Percentiles rank a stretch among this genome's conserved stretches.
Evolutionary conservation across 2,113 vertebrate genomes (phyloP).

Genomic region (Shinisaurus crocodilurus): DNA sequence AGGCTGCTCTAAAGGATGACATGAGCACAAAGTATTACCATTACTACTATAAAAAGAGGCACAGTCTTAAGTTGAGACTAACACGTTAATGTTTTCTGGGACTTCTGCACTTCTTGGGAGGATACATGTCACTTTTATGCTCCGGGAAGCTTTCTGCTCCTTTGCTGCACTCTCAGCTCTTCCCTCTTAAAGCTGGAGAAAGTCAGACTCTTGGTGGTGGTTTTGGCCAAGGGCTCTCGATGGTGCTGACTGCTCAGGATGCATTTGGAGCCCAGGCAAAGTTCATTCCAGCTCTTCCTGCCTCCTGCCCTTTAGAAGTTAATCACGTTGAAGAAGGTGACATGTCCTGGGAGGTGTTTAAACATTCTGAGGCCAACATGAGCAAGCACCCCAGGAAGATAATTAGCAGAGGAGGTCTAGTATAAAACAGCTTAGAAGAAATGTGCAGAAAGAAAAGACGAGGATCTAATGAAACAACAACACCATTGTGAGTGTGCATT

Average conservation of each 20-base stretch:
- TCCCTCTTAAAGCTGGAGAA: neutral
- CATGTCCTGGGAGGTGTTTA: neutral
- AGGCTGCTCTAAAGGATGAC: neutral
- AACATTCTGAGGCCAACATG: neutral
- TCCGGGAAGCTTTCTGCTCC: neutral
- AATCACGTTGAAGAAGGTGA: neutral
- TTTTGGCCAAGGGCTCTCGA: too few relatives aligned
- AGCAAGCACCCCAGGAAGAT: neutral
- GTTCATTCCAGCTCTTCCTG: constrained; percentile 12
- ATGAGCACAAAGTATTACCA: neutral
- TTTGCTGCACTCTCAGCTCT: neutral
- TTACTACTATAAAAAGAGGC: neutral
- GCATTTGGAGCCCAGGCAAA: neutral
- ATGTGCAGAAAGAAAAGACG: neutral
- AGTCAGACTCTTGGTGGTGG: neutral
- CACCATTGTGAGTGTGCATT: neutral
- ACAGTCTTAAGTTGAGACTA: neutral
- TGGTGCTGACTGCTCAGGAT: neutral
- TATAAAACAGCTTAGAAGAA: neutral
- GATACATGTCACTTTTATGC: neutral
- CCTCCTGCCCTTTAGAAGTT: constrained; percentile 9
- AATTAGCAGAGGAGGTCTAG: neutral
- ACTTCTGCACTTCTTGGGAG: neutral
- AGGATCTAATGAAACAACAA: constrained; percentile 9
- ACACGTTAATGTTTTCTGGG: neutral